These are phyloP conservation scores for Onychorhynchus coronatus DNA, from an alignment of 2,113 vertebrate genomes.

Conservation along the genomic window DNA sequence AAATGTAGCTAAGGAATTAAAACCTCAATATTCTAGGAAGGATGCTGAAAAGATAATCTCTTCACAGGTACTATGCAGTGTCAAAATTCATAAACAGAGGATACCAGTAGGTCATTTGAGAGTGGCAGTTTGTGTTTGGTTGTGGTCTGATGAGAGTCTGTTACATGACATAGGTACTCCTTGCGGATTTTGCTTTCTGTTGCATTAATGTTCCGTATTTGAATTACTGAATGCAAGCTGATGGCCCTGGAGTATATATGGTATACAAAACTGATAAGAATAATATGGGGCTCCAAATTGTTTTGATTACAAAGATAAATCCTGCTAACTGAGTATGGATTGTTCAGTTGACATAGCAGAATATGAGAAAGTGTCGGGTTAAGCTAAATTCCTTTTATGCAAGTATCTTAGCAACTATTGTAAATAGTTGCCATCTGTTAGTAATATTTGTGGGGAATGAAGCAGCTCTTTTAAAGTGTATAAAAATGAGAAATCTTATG, in stretches of 20 bases:
- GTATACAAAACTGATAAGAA: not conserved
- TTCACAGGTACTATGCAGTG: not conserved
- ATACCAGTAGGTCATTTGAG: not conserved
- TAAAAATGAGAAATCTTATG: not conserved
- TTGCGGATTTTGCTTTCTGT: not conserved
- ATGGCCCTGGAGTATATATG: not conserved
- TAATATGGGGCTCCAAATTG: not conserved
- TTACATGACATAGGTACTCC: fast-evolving
- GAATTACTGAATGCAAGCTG: not conserved
- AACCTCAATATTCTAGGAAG: not conserved
- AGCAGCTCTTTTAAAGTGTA: not conserved
- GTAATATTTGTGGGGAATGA: not conserved
- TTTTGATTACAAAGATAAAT: not conserved
- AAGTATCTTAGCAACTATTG: not conserved
- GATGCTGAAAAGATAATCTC: not conserved
- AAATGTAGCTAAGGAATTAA: not conserved
- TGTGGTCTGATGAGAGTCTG: not conserved
- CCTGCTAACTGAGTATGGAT: not conserved
- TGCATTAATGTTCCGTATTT: fast-evolving
- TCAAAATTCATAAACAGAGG: not conserved
- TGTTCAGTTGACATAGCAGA: not conserved
- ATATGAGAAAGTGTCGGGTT: not conserved
- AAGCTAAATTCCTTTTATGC: not conserved
- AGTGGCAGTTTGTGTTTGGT: not conserved
- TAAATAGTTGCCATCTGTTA: not conserved